Evolutionary conservation across 2,113 vertebrate genomes (phyloP), one percentile per base, ranked within the genome.

Genomic region (Patagioenas fasciata): DNA sequence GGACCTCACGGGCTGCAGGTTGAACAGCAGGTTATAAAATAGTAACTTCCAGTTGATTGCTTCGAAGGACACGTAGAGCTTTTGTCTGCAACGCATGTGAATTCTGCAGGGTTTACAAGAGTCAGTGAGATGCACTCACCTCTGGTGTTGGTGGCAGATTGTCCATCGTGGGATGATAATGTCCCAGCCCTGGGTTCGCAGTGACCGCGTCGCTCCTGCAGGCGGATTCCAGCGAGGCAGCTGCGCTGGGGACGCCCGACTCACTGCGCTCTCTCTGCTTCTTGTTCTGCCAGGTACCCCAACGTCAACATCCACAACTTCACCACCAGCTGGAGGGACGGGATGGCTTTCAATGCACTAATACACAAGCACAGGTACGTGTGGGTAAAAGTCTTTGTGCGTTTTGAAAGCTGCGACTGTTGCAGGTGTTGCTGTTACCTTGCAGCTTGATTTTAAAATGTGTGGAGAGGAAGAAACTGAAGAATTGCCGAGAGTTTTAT

Each of bases 271-370:
- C 4, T 85, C 48, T 96, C 56, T 82, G 36, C 1, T 28, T 93
- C 82, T 83, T 83, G 40, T 96, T 74, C 92, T 65, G 86, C 13
- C 98, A 99, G 99, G 28, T 99, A 99, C 95, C 98, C 99, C 66
- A 99, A 99, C 0, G 99, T 99, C 95, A 99, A 99, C 97, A 99
- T 99, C 94, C 99, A 99, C 98, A 99, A 99, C 97, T 99, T 99
- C 83, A 99, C 98, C 57, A 99, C 99, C 5, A 99, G 99, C 98
- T 99, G 99, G 99, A 98, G 99, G 72, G 99, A 99, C 2, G 99
- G 99, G 24, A 99, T 99, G 99, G 99, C 99, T 19, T 99, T 99
- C 98, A 99, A 99, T 15, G 99, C 99, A 14, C 98, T 99, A 83
- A 99, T 99, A 95, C 99, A 99, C 97, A 99, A 99, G 97, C 99